Evolutionary conservation across 2,113 vertebrate genomes (phyloP).

Genomic region (Etia nguti): DNA sequence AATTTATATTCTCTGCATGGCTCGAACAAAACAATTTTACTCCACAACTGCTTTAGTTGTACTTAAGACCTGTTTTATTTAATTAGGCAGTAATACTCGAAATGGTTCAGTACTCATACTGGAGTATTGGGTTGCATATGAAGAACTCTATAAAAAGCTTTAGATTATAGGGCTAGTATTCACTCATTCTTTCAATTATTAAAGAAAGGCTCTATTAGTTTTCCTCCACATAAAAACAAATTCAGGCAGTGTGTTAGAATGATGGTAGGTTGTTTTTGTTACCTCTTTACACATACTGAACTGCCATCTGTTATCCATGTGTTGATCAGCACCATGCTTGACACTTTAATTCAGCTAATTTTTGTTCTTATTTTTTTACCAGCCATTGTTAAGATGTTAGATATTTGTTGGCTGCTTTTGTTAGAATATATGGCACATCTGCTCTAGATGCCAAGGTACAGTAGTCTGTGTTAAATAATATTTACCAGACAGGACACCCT

Average conservation of each 20-base stretch:
- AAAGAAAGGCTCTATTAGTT: neutral
- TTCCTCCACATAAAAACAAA: neutral
- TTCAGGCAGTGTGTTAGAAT: neutral
- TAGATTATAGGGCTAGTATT: neutral
- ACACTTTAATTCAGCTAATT: neutral
- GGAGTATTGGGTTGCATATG: neutral
- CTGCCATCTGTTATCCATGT: conserved; percentile 11
- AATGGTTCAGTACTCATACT: neutral
- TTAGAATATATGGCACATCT: neutral
- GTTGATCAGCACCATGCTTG: neutral
- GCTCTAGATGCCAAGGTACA: neutral
- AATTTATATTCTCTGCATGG: neutral
- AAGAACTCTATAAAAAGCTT: neutral
- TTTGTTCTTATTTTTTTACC: neutral
- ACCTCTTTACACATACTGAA: neutral
- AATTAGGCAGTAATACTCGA: neutral
- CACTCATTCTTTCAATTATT: neutral
- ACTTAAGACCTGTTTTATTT: neutral
- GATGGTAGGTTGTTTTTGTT: neutral
- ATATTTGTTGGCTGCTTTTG: neutral
- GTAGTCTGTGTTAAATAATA: neutral
- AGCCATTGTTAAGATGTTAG: neutral
- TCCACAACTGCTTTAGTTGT: neutral
- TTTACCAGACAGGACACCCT: neutral
- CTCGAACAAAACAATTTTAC: neutral